phyloP scores from a whole-genome alignment of 2,888 invertebrate genomes.

The Hyalella azteca region DNA sequence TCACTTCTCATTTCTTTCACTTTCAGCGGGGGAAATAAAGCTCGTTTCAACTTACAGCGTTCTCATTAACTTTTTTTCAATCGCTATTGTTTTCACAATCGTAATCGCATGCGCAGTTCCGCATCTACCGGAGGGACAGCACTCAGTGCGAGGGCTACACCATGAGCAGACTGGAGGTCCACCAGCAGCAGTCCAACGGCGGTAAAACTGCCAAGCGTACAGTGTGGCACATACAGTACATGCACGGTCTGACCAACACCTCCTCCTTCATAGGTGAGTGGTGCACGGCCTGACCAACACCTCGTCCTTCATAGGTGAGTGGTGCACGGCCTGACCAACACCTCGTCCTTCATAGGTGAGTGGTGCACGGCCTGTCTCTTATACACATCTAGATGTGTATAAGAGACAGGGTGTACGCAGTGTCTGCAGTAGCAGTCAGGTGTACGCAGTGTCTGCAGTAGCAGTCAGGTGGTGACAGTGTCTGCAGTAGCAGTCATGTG shows the following conservation, averaged over 20 bases:
- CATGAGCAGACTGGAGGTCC: conserved; percentile 58
- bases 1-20: too few relatives aligned
- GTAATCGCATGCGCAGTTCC: conserved; percentile 72
- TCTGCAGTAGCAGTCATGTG: too few relatives aligned
- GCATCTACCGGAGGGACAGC: conserved; percentile 74
- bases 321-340: conserved; percentile 68
- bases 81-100: too few relatives aligned
- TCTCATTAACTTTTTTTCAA: too few relatives aligned
- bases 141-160: conserved; percentile 54
- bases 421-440: too few relatives aligned
- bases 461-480: too few relatives aligned
- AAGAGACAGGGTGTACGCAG: too few relatives aligned
- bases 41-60: too few relatives aligned
- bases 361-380: not conserved
- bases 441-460: too few relatives aligned
- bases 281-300: not conserved
- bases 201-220: conserved; percentile 60
- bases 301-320: not conserved
- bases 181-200: conserved; percentile 44
- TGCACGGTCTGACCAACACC: conserved; percentile 69
- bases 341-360: not conserved
- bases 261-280: conserved; percentile 8
- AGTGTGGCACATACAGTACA: conserved; percentile 83
- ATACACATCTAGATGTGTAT: too few relatives aligned
- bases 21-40: too few relatives aligned